Evolutionary conservation across 1,140 invertebrate genomes (phyloP).

Genomic region (Sinonovacula constricta): DNA sequence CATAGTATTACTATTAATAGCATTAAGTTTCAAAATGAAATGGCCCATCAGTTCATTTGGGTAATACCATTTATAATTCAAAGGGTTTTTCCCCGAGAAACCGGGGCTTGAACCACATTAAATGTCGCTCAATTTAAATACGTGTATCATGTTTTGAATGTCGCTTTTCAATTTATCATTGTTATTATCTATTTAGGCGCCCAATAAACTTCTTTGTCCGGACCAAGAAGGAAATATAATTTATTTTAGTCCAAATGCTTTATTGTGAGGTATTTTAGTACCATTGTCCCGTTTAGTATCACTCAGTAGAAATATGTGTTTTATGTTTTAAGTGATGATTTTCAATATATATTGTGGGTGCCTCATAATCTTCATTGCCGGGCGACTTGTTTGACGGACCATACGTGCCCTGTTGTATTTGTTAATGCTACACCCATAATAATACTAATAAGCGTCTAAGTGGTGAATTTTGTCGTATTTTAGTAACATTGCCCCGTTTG

Average conservation of each 20-base stretch:
- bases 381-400: slow-evolving; percentile 16
- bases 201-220: slow-evolving; percentile 12
- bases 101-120: slow-evolving; percentile 6
- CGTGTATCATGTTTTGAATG: slow-evolving; percentile 19
- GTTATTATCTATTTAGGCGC: slow-evolving; percentile 13
- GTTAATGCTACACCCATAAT: slow-evolving; percentile 4
- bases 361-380: slow-evolving; percentile 5
- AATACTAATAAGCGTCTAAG: slow-evolving; percentile 12
- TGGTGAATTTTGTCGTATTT: slow-evolving; percentile 20
- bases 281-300: slow-evolving; percentile 14
- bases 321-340: slow-evolving; percentile 20
- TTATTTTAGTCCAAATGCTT: slow-evolving; percentile 14
- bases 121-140: slow-evolving; percentile 19
- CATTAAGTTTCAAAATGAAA: too few species aligned
- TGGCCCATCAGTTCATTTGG: too few species aligned
- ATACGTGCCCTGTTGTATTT: slow-evolving; percentile 16
- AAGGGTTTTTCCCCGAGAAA: slow-evolving; percentile 6
- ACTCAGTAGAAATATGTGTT: slow-evolving; percentile 10
- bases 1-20: too few species aligned
- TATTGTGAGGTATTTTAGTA: slow-evolving; percentile 16
- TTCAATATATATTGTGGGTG: slow-evolving; percentile 15
- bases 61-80: too few species aligned
- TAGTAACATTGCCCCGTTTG: slow-evolving; percentile 10
- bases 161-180: slow-evolving; percentile 18
- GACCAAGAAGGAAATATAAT: slow-evolving; percentile 5